Percentiles rank a stretch among this genome's conserved stretches.
These are phyloP conservation scores for Amphipyra tragopoginis DNA, from an alignment of 2,888 invertebrate species.

Conservation along the genomic window DNA sequence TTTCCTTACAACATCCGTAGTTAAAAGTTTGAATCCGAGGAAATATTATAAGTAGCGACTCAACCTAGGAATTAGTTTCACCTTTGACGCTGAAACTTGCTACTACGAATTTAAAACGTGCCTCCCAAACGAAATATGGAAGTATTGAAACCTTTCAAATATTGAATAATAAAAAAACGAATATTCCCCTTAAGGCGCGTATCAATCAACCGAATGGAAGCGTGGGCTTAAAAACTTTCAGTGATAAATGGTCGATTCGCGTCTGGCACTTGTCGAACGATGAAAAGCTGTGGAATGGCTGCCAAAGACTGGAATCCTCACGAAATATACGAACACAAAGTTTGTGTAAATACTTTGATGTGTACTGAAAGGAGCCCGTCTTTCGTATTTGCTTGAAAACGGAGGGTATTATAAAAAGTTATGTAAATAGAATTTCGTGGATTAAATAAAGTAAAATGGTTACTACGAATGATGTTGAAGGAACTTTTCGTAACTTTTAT, in stretches of 20 bases:
- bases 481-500: no score
- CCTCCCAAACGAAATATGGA: slow-evolving; percentile 22
- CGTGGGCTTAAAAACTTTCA: slow-evolving; percentile 42
- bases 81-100: neutral
- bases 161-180: slow-evolving; percentile 14
- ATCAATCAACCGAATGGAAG: slow-evolving; percentile 49
- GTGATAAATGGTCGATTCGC: slow-evolving; percentile 47
- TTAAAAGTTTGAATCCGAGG: neutral
- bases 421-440: no score
- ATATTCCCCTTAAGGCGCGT: slow-evolving; percentile 18
- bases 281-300: slow-evolving; percentile 31
- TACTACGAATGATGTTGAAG: no score
- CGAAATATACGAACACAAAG: slow-evolving; percentile 3
- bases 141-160: slow-evolving; percentile 19
- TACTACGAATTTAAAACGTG: slow-evolving; percentile 14
- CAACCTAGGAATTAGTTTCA: neutral
- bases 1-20: no score
- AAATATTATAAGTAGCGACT: neutral
- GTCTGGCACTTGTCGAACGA: slow-evolving; percentile 41
- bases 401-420: neutral
- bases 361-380: no score
- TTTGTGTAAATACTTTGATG: neutral
- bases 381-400: no score
- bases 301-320: neutral
- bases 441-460: no score